A percentile compares a stretch with the other conserved stretches of the same genome.
Conservation (phyloP, 2,888 invertebrate genomes). For the Sinodicranocentrus sp. region DNA sequence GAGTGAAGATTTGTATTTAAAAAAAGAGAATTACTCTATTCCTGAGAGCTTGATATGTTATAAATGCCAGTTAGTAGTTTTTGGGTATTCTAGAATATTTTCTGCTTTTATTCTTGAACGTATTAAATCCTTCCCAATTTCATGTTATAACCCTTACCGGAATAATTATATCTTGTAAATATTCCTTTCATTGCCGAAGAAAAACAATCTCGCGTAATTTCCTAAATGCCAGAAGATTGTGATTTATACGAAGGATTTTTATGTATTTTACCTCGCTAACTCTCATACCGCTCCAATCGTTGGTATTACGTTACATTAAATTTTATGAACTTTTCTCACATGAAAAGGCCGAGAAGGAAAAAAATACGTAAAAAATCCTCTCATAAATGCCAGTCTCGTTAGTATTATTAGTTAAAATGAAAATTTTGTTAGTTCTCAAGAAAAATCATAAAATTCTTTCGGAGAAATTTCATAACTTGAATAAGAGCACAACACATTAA, state of each 20-base stretch:
- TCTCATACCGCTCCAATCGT: too few species aligned
- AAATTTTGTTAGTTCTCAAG: slow-evolving; percentile 44
- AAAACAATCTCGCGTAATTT: slow-evolving; percentile 68
- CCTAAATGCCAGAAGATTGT: slow-evolving; percentile 67
- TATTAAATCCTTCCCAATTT: slow-evolving; percentile 55
- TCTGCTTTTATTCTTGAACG: slow-evolving; percentile 50
- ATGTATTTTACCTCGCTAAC: slow-evolving; percentile 49
- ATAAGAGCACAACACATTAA: too few species aligned
- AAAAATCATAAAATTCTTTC: slow-evolving; percentile 49
- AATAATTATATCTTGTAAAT: slow-evolving; percentile 64
- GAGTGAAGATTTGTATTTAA: too few species aligned
- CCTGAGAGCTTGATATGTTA: slow-evolving; percentile 55
- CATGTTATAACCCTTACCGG: slow-evolving; percentile 65
- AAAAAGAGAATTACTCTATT: too few species aligned
- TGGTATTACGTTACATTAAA: slow-evolving; percentile 67
- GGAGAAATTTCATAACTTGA: neutral
- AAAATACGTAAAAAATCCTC: slow-evolving; percentile 34
- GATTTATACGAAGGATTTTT: slow-evolving; percentile 64
- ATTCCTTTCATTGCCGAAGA: slow-evolving; percentile 46
- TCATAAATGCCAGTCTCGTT: slow-evolving; percentile 58
- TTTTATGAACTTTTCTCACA: slow-evolving; percentile 60
- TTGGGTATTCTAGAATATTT: slow-evolving; percentile 21
- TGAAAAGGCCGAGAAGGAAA: slow-evolving; percentile 32
- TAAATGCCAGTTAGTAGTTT: slow-evolving; percentile 16
- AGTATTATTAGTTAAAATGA: slow-evolving; percentile 26